These are phyloP conservation scores for Puma concolor DNA, from an alignment of 2,113 vertebrate genomes.

Conservation along the genomic window DNA sequence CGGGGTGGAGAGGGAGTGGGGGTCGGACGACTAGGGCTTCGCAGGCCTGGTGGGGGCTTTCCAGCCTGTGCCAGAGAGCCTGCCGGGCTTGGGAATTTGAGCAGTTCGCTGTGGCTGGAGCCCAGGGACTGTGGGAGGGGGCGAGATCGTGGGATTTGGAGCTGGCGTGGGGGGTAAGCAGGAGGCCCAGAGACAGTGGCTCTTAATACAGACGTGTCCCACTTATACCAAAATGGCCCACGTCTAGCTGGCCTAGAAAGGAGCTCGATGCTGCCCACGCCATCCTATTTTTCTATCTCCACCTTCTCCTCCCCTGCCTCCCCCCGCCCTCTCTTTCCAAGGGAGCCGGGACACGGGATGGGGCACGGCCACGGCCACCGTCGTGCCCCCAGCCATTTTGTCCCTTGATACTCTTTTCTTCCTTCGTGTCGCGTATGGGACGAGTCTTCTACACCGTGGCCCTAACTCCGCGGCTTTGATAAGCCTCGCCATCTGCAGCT, in stretches of 20 bases:
- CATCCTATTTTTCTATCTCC: not conserved
- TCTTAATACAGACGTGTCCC: not conserved
- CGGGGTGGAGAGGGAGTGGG: rapidly evolving
- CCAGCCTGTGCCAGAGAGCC: not conserved
- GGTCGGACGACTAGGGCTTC: rapidly evolving
- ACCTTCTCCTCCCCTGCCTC: not conserved
- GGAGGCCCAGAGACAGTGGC: not conserved
- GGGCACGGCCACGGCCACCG: not conserved
- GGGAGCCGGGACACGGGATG: not conserved
- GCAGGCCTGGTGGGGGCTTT: not conserved
- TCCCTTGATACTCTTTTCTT: not conserved
- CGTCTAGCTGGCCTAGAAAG: not conserved
- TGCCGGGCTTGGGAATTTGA: not conserved
- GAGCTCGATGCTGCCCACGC: not conserved
- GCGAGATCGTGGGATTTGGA: not conserved
- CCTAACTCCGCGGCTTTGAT: not conserved
- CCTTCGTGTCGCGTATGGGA: rapidly evolving
- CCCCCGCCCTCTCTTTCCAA: too few species aligned
- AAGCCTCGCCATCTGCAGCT: slow-evolving; percentile 62
- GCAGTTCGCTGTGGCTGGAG: not conserved
- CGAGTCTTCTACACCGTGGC: not conserved
- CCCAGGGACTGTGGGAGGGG: too few species aligned
- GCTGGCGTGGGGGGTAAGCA: not conserved
- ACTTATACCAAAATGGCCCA: not conserved
- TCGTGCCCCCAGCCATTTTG: rapidly evolving